Conservation (phyloP, 1,140 invertebrate genomes). For the Maniola jurtina region DNA sequence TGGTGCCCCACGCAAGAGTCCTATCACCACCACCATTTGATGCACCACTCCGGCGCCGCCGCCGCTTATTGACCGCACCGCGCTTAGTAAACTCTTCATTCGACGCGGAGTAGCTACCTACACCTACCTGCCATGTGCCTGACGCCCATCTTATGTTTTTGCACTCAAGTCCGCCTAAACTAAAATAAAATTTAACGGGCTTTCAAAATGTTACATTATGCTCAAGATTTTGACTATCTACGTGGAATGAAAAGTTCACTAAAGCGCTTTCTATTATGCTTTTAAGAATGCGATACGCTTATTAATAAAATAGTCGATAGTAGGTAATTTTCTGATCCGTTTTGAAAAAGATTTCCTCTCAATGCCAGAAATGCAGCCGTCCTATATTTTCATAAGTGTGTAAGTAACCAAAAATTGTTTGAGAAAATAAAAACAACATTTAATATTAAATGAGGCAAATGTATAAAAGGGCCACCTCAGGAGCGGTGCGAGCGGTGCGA, state of each 20-base stretch:
- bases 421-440: slow-evolving; percentile 34
- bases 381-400: slow-evolving; percentile 47
- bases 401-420: slow-evolving; percentile 43
- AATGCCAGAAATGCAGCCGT: slow-evolving; percentile 48
- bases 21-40: slow-evolving; percentile 72
- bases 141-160: slow-evolving; percentile 12
- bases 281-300: slow-evolving; percentile 63
- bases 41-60: slow-evolving; percentile 73
- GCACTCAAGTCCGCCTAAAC: slow-evolving; percentile 20
- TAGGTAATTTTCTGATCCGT: slow-evolving; percentile 26
- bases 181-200: slow-evolving; percentile 26
- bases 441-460: too few species aligned
- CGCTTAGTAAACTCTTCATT: slow-evolving; percentile 77
- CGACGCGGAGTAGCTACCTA: slow-evolving; percentile 36
- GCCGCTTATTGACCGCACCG: slow-evolving; percentile 77
- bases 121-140: slow-evolving; percentile 10
- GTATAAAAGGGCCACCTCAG: too few species aligned
- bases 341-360: slow-evolving; percentile 22
- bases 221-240: slow-evolving; percentile 7
- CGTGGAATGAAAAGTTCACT: slow-evolving; percentile 76
- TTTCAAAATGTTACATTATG: neutral
- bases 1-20: slow-evolving; percentile 75
- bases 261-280: slow-evolving; percentile 51
- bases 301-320: slow-evolving; percentile 49
- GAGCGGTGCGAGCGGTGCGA: too few species aligned